A percentile compares a stretch with the other conserved stretches of the same genome.
Conservation (phyloP, 1,140 invertebrate genomes). For the Trigoniulus corallinus region DNA sequence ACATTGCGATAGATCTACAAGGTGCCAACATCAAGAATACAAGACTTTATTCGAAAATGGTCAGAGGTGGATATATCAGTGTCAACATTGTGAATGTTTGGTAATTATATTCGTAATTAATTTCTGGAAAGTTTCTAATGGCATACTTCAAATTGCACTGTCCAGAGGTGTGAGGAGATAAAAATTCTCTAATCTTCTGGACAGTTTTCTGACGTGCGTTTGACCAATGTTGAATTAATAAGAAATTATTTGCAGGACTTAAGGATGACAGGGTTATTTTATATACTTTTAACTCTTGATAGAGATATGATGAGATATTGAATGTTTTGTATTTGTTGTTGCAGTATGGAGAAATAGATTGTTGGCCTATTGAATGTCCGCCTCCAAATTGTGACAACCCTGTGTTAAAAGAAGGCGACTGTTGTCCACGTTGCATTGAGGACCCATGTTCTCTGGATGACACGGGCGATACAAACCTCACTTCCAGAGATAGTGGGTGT, state of each 20-base stretch:
- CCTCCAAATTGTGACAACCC: conserved; percentile 46
- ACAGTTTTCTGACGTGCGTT: too few species aligned
- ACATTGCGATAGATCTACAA: conserved; percentile 48
- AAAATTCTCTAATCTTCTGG: too few species aligned
- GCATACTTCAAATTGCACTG: background rate
- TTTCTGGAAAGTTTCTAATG: background rate
- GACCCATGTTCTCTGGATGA: conserved; percentile 29
- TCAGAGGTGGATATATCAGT: conserved; percentile 73
- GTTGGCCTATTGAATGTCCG: conserved; percentile 71
- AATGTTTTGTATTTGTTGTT: background rate
- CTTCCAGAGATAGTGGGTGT: conserved; percentile 29
- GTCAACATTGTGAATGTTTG: conserved; percentile 76
- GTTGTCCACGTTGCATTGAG: conserved; percentile 49
- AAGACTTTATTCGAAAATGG: conserved; percentile 55
- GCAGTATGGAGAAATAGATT: conserved; percentile 70
- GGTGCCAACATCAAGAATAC: conserved; percentile 60
- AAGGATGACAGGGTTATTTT: too few species aligned
- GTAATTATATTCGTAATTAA: conserved; percentile 28
- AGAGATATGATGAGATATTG: too few species aligned
- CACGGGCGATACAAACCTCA: background rate
- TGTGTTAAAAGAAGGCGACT: conserved; percentile 42
- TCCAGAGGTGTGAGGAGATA: too few species aligned
- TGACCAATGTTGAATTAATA: too few species aligned
- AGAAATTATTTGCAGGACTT: background rate
- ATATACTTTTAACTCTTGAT: too few species aligned